Percentiles rank a stretch among this genome's conserved stretches.
phyloP scores from a whole-genome alignment of 2,888 invertebrate species.

The Aromia moschata region DNA sequence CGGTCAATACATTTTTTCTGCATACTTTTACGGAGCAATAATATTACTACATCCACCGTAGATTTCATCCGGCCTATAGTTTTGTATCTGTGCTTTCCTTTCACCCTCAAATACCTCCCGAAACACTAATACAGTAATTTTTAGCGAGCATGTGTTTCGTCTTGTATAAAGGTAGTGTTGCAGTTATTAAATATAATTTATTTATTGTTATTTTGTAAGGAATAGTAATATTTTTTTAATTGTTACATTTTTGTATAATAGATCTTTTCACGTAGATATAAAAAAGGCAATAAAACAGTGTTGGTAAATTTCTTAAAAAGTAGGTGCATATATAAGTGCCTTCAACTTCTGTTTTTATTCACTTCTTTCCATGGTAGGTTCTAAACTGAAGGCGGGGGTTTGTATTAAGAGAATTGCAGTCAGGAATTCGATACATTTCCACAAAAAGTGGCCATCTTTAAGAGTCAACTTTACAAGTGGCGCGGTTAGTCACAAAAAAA shows the following conservation, averaged over 20 bases:
- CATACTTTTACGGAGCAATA: too few relatives aligned
- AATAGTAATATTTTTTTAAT: slow-evolving; percentile 43
- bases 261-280: slow-evolving; percentile 28
- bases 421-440: too few relatives aligned
- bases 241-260: slow-evolving; percentile 38
- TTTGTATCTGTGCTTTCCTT: too few relatives aligned
- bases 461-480: too few relatives aligned
- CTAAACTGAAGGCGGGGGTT: slow-evolving; percentile 2
- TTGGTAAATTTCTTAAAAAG: slow-evolving; percentile 27
- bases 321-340: slow-evolving; percentile 41
- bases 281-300: slow-evolving; percentile 32
- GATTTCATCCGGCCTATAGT: too few relatives aligned
- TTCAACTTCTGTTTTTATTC: slow-evolving; percentile 28
- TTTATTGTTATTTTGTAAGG: slow-evolving; percentile 43
- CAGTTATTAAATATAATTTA: slow-evolving; percentile 38
- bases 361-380: slow-evolving; percentile 24
- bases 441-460: too few relatives aligned
- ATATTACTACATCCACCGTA: too few relatives aligned
- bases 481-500: too few relatives aligned
- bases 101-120: neutral
- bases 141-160: slow-evolving; percentile 27
- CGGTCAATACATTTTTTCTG: too few relatives aligned
- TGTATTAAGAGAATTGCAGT: too few relatives aligned
- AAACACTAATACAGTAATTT: slow-evolving; percentile 3
- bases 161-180: slow-evolving; percentile 41